Evolutionary conservation across 2,113 vertebrate genomes (phyloP).

Genomic region (Gopherus evgoodei): DNA sequence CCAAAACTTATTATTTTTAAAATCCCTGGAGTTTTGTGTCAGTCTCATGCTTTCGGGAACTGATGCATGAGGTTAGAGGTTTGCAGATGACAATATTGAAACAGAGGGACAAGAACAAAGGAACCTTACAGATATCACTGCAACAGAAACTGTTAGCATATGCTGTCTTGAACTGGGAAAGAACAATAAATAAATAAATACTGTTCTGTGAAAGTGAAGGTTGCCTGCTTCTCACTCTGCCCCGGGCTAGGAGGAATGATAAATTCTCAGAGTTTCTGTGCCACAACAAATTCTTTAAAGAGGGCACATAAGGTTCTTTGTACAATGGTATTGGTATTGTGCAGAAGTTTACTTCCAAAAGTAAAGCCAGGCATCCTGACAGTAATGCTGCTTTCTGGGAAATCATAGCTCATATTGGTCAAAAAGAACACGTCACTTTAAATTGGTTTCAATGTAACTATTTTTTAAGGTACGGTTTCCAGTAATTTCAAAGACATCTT

Average conservation of each 20-base stretch:
- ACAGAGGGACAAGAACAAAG: background rate
- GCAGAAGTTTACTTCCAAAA: background rate
- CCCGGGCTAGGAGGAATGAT: background rate
- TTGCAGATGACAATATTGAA: background rate
- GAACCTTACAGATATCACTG: background rate
- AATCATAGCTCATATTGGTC: background rate
- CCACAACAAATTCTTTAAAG: background rate
- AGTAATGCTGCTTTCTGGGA: background rate
- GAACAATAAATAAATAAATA: background rate
- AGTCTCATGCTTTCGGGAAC: background rate
- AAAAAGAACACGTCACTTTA: background rate
- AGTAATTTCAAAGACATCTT: background rate
- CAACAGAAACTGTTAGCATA: background rate
- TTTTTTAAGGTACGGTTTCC: background rate
- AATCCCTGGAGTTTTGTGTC: background rate
- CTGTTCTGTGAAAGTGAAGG: background rate
- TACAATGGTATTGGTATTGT: background rate
- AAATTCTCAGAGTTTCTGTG: background rate
- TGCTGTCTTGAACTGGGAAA: background rate
- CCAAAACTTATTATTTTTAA: background rate
- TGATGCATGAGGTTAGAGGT: background rate
- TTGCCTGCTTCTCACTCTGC: background rate
- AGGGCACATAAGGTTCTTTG: background rate
- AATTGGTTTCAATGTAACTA: background rate
- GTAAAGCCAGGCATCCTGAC: background rate